These are phyloP conservation scores for Papilio machaon DNA, from an alignment of 1,140 invertebrate species.

Conservation along the genomic window DNA sequence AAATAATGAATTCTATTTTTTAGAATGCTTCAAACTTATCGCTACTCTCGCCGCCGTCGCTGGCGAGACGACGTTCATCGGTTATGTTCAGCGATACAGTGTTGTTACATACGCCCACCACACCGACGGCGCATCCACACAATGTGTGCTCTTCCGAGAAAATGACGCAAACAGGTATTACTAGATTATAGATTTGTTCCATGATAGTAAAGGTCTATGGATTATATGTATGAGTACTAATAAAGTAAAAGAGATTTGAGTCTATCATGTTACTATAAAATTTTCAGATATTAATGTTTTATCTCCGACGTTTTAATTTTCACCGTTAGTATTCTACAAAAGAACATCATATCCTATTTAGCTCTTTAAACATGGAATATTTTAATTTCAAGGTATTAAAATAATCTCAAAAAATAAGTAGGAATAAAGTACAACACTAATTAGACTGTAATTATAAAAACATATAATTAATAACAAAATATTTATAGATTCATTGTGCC, in stretches of 20 bases:
- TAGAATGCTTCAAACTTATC: slow-evolving; percentile 81
- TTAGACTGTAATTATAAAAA: background rate
- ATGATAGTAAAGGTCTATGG: background rate
- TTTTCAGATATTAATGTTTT: no score
- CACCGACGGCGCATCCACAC: slow-evolving; percentile 73
- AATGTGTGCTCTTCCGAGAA: slow-evolving; percentile 93
- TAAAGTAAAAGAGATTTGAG: no score
- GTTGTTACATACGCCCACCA: slow-evolving; percentile 85
- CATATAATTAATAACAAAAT: slow-evolving; percentile 50
- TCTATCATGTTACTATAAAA: no score
- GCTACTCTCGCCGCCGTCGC: slow-evolving; percentile 85
- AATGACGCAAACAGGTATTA: slow-evolving; percentile 91
- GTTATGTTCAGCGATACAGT: slow-evolving; percentile 95
- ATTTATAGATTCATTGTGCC: slow-evolving; percentile 81
- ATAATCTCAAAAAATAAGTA: background rate
- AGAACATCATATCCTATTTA: no score
- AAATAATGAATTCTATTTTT: background rate
- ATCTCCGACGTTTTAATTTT: no score
- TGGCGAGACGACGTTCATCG: slow-evolving; percentile 87
- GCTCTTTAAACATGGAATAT: no score
- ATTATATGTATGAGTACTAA: no score
- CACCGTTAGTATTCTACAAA: no score
- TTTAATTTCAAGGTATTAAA: no score
- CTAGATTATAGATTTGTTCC: background rate
- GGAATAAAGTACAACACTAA: background rate